These are phyloP conservation scores for Oryzias woworae DNA, from an alignment of 2,113 vertebrate species.

Conservation along the genomic window DNA sequence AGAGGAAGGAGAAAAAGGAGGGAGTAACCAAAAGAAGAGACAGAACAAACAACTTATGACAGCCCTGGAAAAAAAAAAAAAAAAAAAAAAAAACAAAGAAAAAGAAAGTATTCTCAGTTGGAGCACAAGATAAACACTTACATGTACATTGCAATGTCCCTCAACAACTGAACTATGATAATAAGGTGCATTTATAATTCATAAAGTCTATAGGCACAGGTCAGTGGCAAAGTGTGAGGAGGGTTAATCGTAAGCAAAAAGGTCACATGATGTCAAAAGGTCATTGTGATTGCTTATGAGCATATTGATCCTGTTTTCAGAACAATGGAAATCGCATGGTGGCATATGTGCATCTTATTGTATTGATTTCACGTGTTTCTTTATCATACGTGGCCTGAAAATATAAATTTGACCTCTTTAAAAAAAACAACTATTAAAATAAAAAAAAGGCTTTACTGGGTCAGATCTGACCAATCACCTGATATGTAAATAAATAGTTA, in stretches of 20 bases:
- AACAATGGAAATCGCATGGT: conserved; percentile 59
- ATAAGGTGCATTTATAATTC: conserved; percentile 74
- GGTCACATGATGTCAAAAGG: conserved; percentile 56
- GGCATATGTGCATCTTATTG: conserved; percentile 55
- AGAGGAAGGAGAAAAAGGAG: conserved; percentile 11
- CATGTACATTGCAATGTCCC: conserved; percentile 27
- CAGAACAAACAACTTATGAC: conserved; percentile 48
- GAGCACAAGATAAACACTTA: conserved; percentile 39
- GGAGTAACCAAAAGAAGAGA: background rate
- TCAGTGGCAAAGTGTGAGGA: conserved; percentile 52
- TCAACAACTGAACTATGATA: conserved; percentile 49
- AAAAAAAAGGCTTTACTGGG: conserved; percentile 24
- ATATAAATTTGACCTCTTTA: conserved; percentile 46
- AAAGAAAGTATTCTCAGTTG: conserved; percentile 27
- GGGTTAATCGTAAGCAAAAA: conserved; percentile 72
- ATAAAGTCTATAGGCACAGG: conserved; percentile 63
- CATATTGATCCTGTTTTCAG: conserved; percentile 71
- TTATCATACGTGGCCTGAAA: conserved; percentile 51
- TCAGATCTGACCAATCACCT: conserved; percentile 9
- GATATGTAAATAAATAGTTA: too few species aligned
- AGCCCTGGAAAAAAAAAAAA: conserved; percentile 31
- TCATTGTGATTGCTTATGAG: conserved; percentile 67
- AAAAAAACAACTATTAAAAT: conserved; percentile 42
- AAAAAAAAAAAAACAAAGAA: background rate
- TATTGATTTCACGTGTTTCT: conserved; percentile 55